Base-by-base conservation (phyloP, 2,113 vertebrate species). In the Onychostruthus taczanowskii region DNA sequence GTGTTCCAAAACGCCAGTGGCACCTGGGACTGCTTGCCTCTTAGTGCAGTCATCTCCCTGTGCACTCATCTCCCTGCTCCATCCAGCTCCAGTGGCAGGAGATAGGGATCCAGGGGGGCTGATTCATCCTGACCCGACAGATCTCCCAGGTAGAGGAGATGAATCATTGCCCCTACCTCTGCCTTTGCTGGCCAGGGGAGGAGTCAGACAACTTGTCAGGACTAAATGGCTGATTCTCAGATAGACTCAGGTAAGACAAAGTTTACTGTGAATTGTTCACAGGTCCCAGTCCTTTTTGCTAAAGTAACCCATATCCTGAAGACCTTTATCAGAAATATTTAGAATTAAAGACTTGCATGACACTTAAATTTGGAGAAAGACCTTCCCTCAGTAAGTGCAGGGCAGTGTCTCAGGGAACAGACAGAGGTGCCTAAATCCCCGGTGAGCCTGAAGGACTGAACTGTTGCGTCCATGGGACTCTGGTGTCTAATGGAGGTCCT, bases 81-180 rank as follows among this genome's bases (percentile, higher is more conserved):
- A 55, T 58, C 37, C 84, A 87, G 90, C 87, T 79, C 16, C 78
- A 24, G 69, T 37, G 72, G 68, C 74, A 77, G 72, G 37, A 92
- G 94, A 90, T 70, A 66, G 64, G 64, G 73, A 89, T 96, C 89
- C 93, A 89, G 68, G 53, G 88, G 74, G 89, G 64, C 86, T 97
- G 96, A 96, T 84, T 96, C 94, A 93, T 87, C 95, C 96, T 95
- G 94, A 95, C 86, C 86, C 91, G 95, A 94, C 93, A 95, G 96
- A 97, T 96, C 80, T 93, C 64, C 43, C 37, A 94, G 93, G 95
- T 80, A 92, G 31, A 39, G 68, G 8, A 88, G 91, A 49, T 96
- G 93, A 97, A 89, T 96, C 95, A 95, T 61, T 21, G n/a, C 75
- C 63, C 59, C 10, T 76, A 26, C 58, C 35, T 88, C 85, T 86